A percentile compares a stretch with the other conserved stretches of the same genome.
These are phyloP conservation scores for Ochotona princeps DNA, from an alignment of 2,113 vertebrate species.

Conservation along the genomic window DNA sequence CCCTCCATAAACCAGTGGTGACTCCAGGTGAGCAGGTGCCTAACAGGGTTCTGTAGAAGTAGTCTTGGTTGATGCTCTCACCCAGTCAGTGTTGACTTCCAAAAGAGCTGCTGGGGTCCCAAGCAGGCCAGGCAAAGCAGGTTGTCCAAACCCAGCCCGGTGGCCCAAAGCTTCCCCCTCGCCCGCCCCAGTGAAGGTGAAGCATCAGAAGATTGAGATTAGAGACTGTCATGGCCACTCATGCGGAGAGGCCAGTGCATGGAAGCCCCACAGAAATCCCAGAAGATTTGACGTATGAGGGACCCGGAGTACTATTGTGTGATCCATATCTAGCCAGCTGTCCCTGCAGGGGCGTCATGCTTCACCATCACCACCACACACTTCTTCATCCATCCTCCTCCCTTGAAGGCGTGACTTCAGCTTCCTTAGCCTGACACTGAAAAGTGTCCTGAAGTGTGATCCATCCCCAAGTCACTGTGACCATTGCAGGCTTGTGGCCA, in stretches of 20 bases:
- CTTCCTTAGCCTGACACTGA: not conserved
- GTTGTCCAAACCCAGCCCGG: not conserved
- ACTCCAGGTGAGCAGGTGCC: not conserved
- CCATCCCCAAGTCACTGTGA: not conserved
- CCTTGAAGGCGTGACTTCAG: not conserved
- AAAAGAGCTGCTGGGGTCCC: rapidly evolving
- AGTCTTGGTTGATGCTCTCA: rapidly evolving
- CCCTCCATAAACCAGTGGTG: not conserved
- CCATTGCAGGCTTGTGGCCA: rapidly evolving
- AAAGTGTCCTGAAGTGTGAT: not conserved
- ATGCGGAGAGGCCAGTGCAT: not conserved
- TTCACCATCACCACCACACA: no score
- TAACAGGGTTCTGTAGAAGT: not conserved
- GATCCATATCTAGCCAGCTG: not conserved
- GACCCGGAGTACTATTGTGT: not conserved
- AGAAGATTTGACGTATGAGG: not conserved
- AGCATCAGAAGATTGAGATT: not conserved
- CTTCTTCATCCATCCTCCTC: not conserved
- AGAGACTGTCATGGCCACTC: not conserved
- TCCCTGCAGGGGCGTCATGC: rapidly evolving
- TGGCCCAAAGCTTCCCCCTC: not conserved
- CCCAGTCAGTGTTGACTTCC: not conserved
- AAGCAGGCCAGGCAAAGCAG: rapidly evolving
- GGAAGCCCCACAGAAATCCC: not conserved
- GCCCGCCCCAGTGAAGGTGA: not conserved